phyloP scores from a whole-genome alignment of 2,113 vertebrate species.

The Ovis canadensis region DNA sequence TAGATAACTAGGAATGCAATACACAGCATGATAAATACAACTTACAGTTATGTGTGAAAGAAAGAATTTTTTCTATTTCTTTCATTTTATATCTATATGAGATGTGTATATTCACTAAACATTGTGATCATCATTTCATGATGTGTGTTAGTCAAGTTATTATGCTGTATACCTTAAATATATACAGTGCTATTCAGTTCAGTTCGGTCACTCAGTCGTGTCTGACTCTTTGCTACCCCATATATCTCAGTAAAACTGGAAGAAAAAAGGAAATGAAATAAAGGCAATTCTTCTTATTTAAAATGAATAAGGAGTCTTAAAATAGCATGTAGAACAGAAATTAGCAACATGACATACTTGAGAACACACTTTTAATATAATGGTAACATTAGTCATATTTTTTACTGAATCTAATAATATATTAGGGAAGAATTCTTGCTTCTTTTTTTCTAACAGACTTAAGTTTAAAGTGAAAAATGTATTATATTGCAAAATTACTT shows the following conservation, averaged over 20 bases:
- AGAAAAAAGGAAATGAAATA: background rate
- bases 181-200: background rate
- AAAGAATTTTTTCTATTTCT: background rate
- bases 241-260: background rate
- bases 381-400: background rate
- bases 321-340: background rate
- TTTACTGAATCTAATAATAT: background rate
- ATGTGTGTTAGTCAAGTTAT: background rate
- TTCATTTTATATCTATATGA: background rate
- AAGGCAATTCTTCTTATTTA: background rate
- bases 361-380: background rate
- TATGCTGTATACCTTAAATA: background rate
- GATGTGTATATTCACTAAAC: background rate
- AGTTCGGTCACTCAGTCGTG: no score
- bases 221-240: no score
- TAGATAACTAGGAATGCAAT: background rate
- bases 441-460: background rate
- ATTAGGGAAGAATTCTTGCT: background rate
- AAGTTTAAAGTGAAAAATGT: slow-evolving; percentile 2
- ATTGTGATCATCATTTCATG: background rate
- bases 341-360: background rate
- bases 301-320: background rate
- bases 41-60: background rate
- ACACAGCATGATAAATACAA: background rate
- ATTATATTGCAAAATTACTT: background rate